Percentiles rank a stretch among this genome's conserved stretches.
Conservation (phyloP, 1,140 invertebrate species). For the Parasteatoda tepidariorum region DNA sequence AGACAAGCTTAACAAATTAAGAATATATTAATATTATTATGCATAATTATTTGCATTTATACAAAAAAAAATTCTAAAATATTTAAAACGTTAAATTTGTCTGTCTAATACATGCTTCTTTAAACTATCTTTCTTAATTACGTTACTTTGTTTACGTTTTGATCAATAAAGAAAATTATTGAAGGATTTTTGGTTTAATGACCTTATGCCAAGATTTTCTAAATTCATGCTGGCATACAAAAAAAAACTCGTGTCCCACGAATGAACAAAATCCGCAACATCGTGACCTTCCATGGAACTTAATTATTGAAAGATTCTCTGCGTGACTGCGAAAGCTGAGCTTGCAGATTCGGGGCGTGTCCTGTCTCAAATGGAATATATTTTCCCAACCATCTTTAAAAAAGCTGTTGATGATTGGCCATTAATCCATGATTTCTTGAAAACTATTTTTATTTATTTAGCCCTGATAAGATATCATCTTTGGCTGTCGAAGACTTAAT, state of each 20-base stretch:
- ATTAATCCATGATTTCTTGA: conserved; percentile 1
- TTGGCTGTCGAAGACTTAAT: conserved; percentile 21
- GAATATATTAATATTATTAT: too few species aligned
- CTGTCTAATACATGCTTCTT: not conserved
- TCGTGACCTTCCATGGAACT: not conserved
- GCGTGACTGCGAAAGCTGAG: not conserved
- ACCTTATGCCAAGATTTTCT: too few species aligned
- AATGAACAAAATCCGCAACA: not conserved
- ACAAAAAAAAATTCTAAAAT: too few species aligned
- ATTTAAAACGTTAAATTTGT: not conserved
- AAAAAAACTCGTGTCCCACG: too few species aligned
- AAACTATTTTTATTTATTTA: conserved; percentile 38
- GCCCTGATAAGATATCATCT: conserved; percentile 28
- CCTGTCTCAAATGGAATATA: not conserved
- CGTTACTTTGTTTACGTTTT: not conserved
- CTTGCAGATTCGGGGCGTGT: conserved; percentile 17
- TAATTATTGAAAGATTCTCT: conserved; percentile 14
- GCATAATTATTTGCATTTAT: too few species aligned
- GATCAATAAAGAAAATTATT: not conserved
- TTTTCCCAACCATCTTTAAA: not conserved
- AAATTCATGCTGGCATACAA: too few species aligned
- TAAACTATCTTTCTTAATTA: not conserved
- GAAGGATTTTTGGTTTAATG: not conserved
- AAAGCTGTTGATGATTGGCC: conserved; percentile 25
- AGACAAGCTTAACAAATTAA: too few species aligned